Base-by-base conservation (phyloP, 2,888 invertebrate genomes). In the Tupiocoris notatus region DNA sequence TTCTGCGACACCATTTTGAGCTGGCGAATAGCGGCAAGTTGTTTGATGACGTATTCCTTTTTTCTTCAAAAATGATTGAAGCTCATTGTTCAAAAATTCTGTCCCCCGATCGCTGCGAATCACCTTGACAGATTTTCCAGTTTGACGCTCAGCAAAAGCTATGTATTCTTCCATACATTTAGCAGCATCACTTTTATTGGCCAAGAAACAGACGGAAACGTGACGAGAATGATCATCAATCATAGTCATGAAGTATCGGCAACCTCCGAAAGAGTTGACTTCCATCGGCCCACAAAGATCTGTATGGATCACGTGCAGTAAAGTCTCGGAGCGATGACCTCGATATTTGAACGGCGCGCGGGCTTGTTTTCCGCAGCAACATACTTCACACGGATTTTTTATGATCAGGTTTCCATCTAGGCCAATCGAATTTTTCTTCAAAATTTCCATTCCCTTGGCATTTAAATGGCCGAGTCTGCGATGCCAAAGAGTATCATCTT, bases 71-170 rank as follows among this genome's bases (percentile, higher is more conserved):
- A 82, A 80, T 17, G 67, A 65, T 76, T 77, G 66, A 18, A 81
- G 79, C 22, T 80, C 80, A 73, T 78, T 74, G 59, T 81, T 81
- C 66, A 81, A 81, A 63, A 82, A 82, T 76, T 83, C 81, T 22
- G 81, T 80, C 12, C 81, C 81, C 77, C 81, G 81, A 67, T 82
- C 82, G 75, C 80, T 82, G n/a, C 81, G 63, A 7, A 82, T 63
- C 66, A 82, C 81, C 73, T 80, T 80, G 1, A 82, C 77, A 16
- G 76, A 74, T 76, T 81, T 80, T 7, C 81, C 81, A 71, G 23
- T 75, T 20, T 75, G 75, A 18, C 57, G 17, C 58, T 75, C 75
- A n/a, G 59, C 58, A 16, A n/a, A 0, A 23, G 24, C 25, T n/a
- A 3, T 54, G 12, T 22, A 75, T 17, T 75, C 0, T 57, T 66